phyloP scores from a whole-genome alignment of 2,113 vertebrate species.

The Ascaphus truei region DNA sequence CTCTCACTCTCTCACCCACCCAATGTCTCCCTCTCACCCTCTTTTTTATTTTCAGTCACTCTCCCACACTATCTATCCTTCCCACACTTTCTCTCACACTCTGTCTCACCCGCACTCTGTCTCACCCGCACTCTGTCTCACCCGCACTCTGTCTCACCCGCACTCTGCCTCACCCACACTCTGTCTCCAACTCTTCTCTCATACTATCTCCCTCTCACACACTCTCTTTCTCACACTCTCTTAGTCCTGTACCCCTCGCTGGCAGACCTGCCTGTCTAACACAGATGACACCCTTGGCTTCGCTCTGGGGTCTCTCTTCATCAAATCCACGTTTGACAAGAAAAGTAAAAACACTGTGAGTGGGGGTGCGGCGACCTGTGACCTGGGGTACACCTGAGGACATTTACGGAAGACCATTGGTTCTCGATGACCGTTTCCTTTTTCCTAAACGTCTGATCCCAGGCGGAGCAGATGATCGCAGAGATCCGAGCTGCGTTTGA shows the following conservation, averaged over 20 bases:
- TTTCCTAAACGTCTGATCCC: too few relatives aligned
- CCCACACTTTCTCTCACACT: background rate
- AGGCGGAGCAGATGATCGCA: constrained; percentile 94
- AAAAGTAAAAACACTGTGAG: constrained; percentile 93
- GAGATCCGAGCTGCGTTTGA: constrained; percentile 89
- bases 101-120: background rate
- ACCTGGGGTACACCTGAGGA: too few relatives aligned
- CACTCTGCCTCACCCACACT: background rate
- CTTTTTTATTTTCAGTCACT: too few relatives aligned
- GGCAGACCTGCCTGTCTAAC: constrained; percentile 96
- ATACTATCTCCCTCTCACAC: background rate
- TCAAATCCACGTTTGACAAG: constrained; percentile 92
- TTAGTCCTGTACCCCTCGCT: constrained; percentile 90
- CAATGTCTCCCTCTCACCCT: background rate
- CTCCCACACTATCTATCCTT: background rate
- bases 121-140: background rate
- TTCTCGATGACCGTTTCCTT: too few relatives aligned
- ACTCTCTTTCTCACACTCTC: background rate
- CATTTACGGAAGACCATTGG: too few relatives aligned
- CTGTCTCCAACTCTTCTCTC: background rate
- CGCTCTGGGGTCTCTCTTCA: constrained; percentile 90
- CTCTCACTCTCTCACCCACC: too few relatives aligned
- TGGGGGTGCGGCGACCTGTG: constrained; percentile 16
- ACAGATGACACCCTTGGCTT: constrained; percentile 93
- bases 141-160: background rate